Evolutionary conservation across 2,113 vertebrate species (phyloP).

Genomic region (Panurus biarmicus): DNA sequence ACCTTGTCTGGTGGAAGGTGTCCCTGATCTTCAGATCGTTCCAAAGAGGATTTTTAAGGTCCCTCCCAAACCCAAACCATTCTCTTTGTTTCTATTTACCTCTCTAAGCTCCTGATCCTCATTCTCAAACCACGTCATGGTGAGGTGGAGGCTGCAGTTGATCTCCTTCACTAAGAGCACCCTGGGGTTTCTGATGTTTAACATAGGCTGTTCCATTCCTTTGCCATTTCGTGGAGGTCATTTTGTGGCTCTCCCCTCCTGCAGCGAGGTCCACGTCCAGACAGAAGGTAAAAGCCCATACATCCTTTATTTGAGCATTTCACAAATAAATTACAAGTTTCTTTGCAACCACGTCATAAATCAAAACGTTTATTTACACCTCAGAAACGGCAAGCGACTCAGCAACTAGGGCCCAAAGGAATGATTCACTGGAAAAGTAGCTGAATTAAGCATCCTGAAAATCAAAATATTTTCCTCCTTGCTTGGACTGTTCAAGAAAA

Average conservation of each 20-base stretch:
- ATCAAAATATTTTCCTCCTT: neutral
- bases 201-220: neutral
- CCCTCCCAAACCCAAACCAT: neutral
- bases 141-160: neutral
- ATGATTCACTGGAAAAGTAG: neutral
- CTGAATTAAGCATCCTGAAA: constrained; percentile 20
- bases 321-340: constrained; percentile 72
- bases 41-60: neutral
- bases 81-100: neutral
- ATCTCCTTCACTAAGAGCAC: neutral
- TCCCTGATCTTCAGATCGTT: neutral
- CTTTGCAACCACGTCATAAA: constrained; percentile 62
- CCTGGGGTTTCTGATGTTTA: neutral
- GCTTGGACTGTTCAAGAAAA: neutral
- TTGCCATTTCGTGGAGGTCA: neutral
- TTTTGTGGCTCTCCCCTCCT: neutral
- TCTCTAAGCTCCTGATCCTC: neutral
- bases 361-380: constrained; percentile 66
- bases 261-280: neutral
- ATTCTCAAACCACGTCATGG: neutral
- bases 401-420: constrained; percentile 59
- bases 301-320: constrained; percentile 67
- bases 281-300: constrained; percentile 61
- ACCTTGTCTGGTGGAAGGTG: neutral
- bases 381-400: constrained; percentile 57